These are phyloP conservation scores for Romanogobio albipinnatus DNA, from an alignment of 2,113 vertebrate species.

Conservation along the genomic window DNA sequence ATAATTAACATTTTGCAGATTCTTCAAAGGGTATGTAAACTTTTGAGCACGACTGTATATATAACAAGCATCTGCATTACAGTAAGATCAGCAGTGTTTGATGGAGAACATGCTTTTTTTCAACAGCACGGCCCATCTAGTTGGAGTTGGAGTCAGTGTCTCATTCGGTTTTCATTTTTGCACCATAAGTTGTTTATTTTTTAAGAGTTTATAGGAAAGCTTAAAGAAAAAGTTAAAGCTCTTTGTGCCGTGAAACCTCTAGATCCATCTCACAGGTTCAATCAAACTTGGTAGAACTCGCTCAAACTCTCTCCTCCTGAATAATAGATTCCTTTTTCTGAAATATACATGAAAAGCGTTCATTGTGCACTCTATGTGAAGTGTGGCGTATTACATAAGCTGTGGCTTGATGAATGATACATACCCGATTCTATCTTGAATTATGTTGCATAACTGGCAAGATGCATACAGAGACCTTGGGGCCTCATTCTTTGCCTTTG, in stretches of 20 bases:
- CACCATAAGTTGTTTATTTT: slow-evolving; percentile 7
- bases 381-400: slow-evolving; percentile 46
- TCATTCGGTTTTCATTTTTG: background rate
- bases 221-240: slow-evolving; percentile 16
- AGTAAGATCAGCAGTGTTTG: too few relatives aligned
- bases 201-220: slow-evolving; percentile 14
- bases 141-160: background rate
- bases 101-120: background rate
- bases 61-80: background rate
- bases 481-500: slow-evolving; percentile 15
- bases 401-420: slow-evolving; percentile 39
- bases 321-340: slow-evolving; percentile 50
- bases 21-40: too few relatives aligned
- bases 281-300: slow-evolving; percentile 3
- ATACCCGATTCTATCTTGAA: slow-evolving; percentile 40
- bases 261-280: slow-evolving; percentile 12
- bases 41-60: background rate
- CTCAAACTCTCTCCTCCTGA: slow-evolving; percentile 23
- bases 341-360: slow-evolving; percentile 50
- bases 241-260: background rate
- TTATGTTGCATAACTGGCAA: slow-evolving; percentile 52
- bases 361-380: background rate
- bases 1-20: too few relatives aligned
- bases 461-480: slow-evolving; percentile 29
- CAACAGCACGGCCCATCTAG: background rate